These are phyloP conservation scores for Drosophila parabipectinata DNA, from an alignment of 1,140 invertebrate species.

Conservation along the genomic window DNA sequence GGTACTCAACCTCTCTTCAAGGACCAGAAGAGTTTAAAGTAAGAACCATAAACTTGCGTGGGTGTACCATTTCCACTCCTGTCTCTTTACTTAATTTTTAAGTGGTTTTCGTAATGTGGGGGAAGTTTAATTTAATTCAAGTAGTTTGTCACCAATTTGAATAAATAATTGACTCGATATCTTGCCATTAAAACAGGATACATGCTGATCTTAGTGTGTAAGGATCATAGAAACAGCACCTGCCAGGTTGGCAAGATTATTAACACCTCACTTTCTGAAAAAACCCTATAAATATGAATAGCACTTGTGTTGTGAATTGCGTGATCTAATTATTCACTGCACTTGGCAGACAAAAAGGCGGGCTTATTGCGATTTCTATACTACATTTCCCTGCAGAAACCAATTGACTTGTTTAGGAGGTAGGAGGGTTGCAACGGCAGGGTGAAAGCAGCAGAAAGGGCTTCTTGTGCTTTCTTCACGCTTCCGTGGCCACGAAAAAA, in stretches of 20 bases:
- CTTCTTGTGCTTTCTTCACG: slow-evolving; percentile 63
- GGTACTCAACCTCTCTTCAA: no score
- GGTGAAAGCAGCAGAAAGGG: slow-evolving; percentile 24
- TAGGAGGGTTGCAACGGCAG: neutral
- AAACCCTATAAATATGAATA: neutral
- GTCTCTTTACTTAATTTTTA: no score
- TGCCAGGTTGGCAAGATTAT: no score
- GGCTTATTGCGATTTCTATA: slow-evolving; percentile 4
- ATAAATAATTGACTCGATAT: neutral
- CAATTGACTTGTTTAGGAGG: slow-evolving; percentile 20
- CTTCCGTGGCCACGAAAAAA: slow-evolving; percentile 64
- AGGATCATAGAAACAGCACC: no score
- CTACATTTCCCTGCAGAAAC: neutral
- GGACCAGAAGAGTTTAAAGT: no score
- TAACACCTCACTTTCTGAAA: neutral
- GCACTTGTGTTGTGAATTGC: neutral
- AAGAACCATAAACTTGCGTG: no score
- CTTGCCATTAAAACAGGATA: neutral
- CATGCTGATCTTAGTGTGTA: no score
- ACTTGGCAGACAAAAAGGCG: slow-evolving; percentile 4
- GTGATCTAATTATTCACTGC: slow-evolving; percentile 8
- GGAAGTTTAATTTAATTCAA: neutral
- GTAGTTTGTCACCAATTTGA: neutral
- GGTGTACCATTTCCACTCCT: no score
- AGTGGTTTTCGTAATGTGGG: neutral